phyloP scores from a whole-genome alignment of 2,888 invertebrate species.

The Sarcophaga subvicina region DNA sequence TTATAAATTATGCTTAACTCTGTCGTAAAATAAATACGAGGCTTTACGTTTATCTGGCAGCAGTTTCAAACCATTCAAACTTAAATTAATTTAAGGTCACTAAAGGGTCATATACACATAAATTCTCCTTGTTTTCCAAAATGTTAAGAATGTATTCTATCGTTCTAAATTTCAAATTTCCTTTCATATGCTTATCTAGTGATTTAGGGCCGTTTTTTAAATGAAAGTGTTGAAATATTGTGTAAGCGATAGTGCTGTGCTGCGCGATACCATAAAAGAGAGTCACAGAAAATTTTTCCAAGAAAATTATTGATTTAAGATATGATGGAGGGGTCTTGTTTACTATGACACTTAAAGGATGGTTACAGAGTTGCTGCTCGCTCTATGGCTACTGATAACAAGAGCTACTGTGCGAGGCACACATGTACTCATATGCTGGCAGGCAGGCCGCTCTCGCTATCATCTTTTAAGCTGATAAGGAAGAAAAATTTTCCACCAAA shows the following conservation, averaged over 20 bases:
- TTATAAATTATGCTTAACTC: too few species aligned
- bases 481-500: slow-evolving; percentile 6
- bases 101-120: too few species aligned
- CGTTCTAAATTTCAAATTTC: too few species aligned
- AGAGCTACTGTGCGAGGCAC: slow-evolving; percentile 15
- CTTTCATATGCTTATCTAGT: too few species aligned
- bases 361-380: slow-evolving; percentile 5
- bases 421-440: not conserved
- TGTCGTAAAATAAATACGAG: too few species aligned
- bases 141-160: too few species aligned
- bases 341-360: slow-evolving; percentile 26
- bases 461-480: slow-evolving; percentile 27
- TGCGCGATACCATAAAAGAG: not conserved
- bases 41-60: too few species aligned
- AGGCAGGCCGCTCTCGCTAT: not conserved
- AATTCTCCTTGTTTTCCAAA: too few species aligned
- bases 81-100: too few species aligned
- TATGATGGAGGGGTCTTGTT: slow-evolving; percentile 16
- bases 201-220: not conserved
- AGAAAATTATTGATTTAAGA: slow-evolving; percentile 40
- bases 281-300: slow-evolving; percentile 7
- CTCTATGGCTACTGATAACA: slow-evolving; percentile 43
- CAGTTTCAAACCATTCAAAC: too few species aligned
- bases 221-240: slow-evolving; percentile 25
- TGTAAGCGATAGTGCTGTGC: slow-evolving; percentile 9